These are phyloP conservation scores for Tachysurus vachellii DNA, from an alignment of 2,113 vertebrate genomes.

Conservation along the genomic window DNA sequence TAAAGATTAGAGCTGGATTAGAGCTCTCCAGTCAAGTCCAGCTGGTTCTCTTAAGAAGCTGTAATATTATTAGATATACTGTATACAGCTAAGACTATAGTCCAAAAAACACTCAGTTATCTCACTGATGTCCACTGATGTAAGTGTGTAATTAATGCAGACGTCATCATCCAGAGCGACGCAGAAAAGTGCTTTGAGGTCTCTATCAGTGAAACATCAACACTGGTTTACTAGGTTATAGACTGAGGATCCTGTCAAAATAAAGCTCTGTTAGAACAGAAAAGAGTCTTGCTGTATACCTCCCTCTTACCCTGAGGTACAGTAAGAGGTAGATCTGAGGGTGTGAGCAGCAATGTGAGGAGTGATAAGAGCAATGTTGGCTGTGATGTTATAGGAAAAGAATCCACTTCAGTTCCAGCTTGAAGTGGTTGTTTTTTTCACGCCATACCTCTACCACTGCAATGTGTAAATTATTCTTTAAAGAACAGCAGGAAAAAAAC, in stretches of 20 bases:
- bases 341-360: no score
- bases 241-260: no score
- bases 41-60: not conserved
- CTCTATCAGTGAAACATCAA: no score
- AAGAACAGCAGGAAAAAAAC: no score
- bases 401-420: not conserved
- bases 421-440: not conserved
- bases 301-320: no score
- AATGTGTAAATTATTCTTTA: not conserved
- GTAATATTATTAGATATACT: not conserved
- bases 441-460: no score
- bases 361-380: not conserved
- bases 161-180: no score
- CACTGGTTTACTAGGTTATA: no score
- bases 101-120: not conserved
- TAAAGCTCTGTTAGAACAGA: no score
- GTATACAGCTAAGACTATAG: not conserved
- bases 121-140: not conserved
- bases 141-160: not conserved
- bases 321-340: no score
- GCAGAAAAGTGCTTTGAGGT: no score
- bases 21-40: not conserved
- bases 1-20: conserved; percentile 26
- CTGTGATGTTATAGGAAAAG: not conserved
- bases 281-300: no score